Evolutionary conservation across 2,113 vertebrate genomes (phyloP), one percentile per base, ranked within the genome.

Genomic region (Embiotoca jacksoni): DNA sequence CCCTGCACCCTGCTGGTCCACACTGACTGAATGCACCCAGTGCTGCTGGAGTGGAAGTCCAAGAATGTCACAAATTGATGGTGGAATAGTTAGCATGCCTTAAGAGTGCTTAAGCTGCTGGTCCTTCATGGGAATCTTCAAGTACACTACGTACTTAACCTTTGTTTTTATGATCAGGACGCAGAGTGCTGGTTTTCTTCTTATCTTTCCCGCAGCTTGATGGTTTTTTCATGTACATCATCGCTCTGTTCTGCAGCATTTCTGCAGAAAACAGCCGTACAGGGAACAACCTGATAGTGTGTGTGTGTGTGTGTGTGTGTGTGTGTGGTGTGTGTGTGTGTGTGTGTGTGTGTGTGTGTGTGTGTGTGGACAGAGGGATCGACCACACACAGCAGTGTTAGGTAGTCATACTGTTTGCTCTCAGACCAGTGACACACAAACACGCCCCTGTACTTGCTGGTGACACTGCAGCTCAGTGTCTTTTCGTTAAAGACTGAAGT

Each of bases 31-130:
- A 60, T 53, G 15, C 81, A 15, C 62, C 78, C 50, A 30, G 16
- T 39, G 15, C 71, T 63, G 68, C 81, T 77, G 7, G 47, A 83
- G 64, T 62, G 63, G 56, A 90, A 50, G 54, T 87, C 54, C 50
- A 78, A 88, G 89, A 93, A 93, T 93, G 89, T 94, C 82, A 85
- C 92, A 92, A 90, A 82, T 74, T 69, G 76, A 78, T 85, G 92
- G 80, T 86, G 79, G 85, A 92, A 93, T 93, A 85, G 59, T 89
- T 89, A 64, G 68, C 83, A 89, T 93, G 88, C 87, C 87, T 90
- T 60, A 6, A 65, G 58, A 74, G 65, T 57, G 23, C 9, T 13
- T 44, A 70, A 77, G 62, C 82, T 66, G 80, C 65, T 60, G 37
- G 9, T 30, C 62, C 59, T 85, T 87, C 70, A 73, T 74, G 55